phyloP scores from a whole-genome alignment of 2,888 invertebrate species.

The Sthenelais limicola region DNA sequence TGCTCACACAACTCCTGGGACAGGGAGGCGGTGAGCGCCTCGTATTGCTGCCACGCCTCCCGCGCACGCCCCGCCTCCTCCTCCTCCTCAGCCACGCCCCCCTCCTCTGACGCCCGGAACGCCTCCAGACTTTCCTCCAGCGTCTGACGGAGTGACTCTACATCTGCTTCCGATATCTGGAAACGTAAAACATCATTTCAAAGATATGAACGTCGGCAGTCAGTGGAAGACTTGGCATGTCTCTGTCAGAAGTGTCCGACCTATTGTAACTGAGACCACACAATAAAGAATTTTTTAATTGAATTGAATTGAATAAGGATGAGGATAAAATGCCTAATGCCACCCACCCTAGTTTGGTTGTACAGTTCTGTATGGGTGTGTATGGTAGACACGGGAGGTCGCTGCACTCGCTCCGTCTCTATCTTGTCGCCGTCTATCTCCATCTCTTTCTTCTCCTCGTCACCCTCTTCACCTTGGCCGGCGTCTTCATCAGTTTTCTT shows the following conservation, averaged over 20 bases:
- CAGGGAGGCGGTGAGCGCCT: conserved; percentile 73
- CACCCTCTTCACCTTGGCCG: conserved; percentile 48
- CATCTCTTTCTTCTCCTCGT: conserved; percentile 40
- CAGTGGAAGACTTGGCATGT: too few relatives aligned
- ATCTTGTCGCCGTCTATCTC: conserved; percentile 82
- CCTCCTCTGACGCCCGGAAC: conserved; percentile 70
- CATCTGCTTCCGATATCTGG: conserved; percentile 74
- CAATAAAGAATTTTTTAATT: too few relatives aligned
- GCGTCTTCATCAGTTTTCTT: conserved; percentile 50
- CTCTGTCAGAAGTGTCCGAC: too few relatives aligned
- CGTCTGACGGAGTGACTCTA: conserved; percentile 73
- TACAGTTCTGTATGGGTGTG: conserved; percentile 77
- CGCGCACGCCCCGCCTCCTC: conserved; percentile 40
- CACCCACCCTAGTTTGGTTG: too few relatives aligned
- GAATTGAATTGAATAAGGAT: too few relatives aligned
- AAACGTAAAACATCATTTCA: too few relatives aligned
- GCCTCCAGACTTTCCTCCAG: conserved; percentile 75
- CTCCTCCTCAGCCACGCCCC: conserved; percentile 22
- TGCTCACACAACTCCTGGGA: conserved; percentile 94
- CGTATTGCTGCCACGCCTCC: conserved; percentile 69
- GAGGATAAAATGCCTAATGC: too few relatives aligned
- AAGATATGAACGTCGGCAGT: too few relatives aligned
- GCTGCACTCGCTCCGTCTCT: conserved; percentile 78
- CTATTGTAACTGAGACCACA: too few relatives aligned
- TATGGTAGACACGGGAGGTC: conserved; percentile 83